These are phyloP conservation scores for Peromyscus californicus DNA, from an alignment of 2,113 vertebrate species.

Conservation along the genomic window DNA sequence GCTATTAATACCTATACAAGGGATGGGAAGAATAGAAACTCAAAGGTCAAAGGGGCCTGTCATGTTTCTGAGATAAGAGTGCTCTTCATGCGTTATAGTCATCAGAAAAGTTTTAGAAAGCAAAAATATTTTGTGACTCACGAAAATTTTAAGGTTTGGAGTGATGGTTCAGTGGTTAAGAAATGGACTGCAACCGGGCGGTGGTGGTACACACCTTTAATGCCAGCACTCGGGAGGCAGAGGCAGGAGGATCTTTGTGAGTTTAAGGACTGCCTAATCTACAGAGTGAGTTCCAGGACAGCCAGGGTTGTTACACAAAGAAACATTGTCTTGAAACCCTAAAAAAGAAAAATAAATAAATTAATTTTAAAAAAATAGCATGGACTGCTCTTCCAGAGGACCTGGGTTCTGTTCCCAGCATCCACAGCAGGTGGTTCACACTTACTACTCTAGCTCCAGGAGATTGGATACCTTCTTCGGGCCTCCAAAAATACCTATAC, in stretches of 20 bases:
- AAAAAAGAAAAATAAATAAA: too few relatives aligned
- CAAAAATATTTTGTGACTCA: not conserved
- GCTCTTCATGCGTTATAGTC: not conserved
- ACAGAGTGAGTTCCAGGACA: not conserved
- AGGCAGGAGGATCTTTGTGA: not conserved
- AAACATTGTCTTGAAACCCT: not conserved
- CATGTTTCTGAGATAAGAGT: not conserved
- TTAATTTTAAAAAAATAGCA: not conserved
- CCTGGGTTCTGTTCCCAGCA: not conserved
- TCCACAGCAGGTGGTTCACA: not conserved
- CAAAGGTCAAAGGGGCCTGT: rapidly evolving
- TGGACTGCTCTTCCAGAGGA: not conserved
- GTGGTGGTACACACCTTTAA: not conserved
- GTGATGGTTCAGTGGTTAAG: not conserved
- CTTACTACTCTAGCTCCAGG: not conserved
- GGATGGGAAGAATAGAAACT: not conserved
- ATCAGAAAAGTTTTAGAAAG: not conserved
- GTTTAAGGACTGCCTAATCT: not conserved
- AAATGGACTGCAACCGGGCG: not conserved
- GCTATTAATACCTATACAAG: too few relatives aligned
- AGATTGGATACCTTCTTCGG: not conserved
- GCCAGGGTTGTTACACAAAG: not conserved
- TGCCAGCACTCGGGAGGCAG: not conserved
- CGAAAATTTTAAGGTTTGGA: not conserved
- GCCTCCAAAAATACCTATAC: not conserved